Evolutionary conservation across 2,113 vertebrate species (phyloP).

Genomic region (Terrapene triunguis): DNA sequence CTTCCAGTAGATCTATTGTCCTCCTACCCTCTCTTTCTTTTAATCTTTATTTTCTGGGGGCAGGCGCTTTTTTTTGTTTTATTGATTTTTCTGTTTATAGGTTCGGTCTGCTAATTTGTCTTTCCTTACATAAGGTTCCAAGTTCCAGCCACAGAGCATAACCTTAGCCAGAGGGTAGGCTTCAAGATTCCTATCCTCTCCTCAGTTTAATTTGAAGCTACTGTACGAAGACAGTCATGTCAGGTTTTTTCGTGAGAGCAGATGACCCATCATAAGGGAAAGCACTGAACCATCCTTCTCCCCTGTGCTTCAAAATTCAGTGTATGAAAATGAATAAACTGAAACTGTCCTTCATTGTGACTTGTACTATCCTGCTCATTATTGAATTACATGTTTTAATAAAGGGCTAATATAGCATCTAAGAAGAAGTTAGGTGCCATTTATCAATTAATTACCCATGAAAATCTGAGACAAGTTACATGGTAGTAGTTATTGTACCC

Average conservation of each 20-base stretch:
- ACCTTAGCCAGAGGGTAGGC: conserved; percentile 7
- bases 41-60: conserved; percentile 63
- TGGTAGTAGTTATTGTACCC: conserved; percentile 76
- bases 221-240: background rate
- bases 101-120: conserved; percentile 44
- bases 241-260: conserved; percentile 5
- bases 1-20: conserved; percentile 42
- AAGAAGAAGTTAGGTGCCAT: conserved; percentile 69
- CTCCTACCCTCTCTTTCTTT: conserved; percentile 61
- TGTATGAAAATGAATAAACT: conserved; percentile 1
- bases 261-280: conserved; percentile 6
- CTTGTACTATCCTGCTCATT: conserved; percentile 66
- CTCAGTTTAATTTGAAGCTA: conserved; percentile 40
- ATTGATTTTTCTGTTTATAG: conserved; percentile 10
- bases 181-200: conserved; percentile 1
- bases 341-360: conserved; percentile 65
- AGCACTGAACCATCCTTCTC: conserved; percentile 25
- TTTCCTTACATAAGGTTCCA: conserved; percentile 26
- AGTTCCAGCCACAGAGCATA: background rate
- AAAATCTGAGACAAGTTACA: conserved; percentile 77
- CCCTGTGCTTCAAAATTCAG: background rate
- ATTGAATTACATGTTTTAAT: conserved; percentile 81
- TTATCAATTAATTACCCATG: conserved; percentile 86
- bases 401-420: conserved; percentile 77
- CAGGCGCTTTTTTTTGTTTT: conserved; percentile 25